Evolutionary conservation across 2,888 invertebrate genomes (phyloP).

Genomic region (Lithophane socia): DNA sequence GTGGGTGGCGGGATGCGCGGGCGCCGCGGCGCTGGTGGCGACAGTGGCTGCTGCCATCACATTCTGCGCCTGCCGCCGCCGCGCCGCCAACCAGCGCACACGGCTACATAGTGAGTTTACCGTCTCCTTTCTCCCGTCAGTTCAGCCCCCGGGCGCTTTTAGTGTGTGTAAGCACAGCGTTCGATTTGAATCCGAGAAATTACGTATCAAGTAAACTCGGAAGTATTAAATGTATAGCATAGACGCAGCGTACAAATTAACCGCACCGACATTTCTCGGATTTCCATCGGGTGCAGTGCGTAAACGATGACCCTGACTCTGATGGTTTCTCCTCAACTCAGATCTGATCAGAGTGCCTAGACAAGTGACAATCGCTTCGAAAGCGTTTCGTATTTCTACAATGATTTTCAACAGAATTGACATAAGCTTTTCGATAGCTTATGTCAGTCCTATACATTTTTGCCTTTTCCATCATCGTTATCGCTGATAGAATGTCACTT

Average conservation of each 20-base stretch:
- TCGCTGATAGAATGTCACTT: too few species aligned
- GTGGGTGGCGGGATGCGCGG: constrained; percentile 94
- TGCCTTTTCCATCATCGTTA: too few species aligned
- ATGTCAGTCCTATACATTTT: too few species aligned
- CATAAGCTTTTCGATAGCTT: too few species aligned
- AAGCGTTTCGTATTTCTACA: too few species aligned
- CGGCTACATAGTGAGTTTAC: constrained; percentile 83
- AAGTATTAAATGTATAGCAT: not conserved
- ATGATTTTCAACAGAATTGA: too few species aligned
- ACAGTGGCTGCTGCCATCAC: constrained; percentile 93
- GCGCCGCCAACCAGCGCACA: constrained; percentile 88
- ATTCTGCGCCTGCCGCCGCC: constrained; percentile 94
- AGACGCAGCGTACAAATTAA: not conserved
- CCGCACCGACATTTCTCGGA: not conserved
- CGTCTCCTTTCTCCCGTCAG: constrained; percentile 4
- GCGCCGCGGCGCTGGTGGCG: constrained; percentile 92
- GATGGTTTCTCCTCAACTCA: not conserved
- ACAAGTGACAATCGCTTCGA: too few species aligned
- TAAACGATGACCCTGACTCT: not conserved
- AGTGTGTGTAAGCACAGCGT: not conserved
- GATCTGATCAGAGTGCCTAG: not conserved
- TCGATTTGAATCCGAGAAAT: not conserved
- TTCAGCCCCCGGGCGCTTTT: not conserved
- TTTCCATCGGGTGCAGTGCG: not conserved
- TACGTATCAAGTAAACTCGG: too few species aligned